Evolutionary conservation across 2,113 vertebrate species (phyloP).

Genomic region (Emydura subglobosa): DNA sequence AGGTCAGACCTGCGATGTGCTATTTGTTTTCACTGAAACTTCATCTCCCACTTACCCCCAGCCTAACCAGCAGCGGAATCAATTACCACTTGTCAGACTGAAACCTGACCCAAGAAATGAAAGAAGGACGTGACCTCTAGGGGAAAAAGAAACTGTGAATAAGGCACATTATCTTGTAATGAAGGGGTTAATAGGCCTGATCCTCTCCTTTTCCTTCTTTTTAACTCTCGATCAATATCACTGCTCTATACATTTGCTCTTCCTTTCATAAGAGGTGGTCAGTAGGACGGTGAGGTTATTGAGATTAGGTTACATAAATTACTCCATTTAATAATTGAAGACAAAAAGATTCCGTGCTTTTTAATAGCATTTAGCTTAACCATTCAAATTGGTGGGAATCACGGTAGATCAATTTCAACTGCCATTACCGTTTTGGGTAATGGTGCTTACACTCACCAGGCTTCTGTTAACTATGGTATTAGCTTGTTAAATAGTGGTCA

Average conservation of each 20-base stretch:
- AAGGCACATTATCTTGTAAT: conserved; percentile 35
- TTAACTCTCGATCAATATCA: background rate
- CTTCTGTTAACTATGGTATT: conserved; percentile 46
- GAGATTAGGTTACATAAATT: conserved; percentile 66
- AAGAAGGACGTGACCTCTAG: conserved; percentile 91
- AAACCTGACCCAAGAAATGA: conserved; percentile 89
- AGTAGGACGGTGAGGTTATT: conserved; percentile 57
- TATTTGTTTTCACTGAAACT: conserved; percentile 99
- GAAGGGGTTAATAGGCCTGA: conserved; percentile 67
- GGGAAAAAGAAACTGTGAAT: conserved; percentile 58
- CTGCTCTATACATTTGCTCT: conserved; percentile 26
- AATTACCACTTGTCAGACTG: conserved; percentile 98
- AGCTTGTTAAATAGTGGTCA: background rate
- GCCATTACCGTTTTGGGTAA: conserved; percentile 40
- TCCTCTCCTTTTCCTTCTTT: background rate
- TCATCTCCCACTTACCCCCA: conserved; percentile 94
- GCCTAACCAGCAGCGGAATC: conserved; percentile 93
- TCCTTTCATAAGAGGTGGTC: conserved; percentile 41
- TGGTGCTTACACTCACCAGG: conserved; percentile 33
- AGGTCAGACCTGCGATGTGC: conserved; percentile 88
- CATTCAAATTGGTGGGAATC: conserved; percentile 44
- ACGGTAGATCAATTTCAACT: conserved; percentile 42
- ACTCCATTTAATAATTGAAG: conserved; percentile 76
- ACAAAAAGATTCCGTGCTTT: conserved; percentile 51
- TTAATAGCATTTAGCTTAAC: conserved; percentile 57